These are phyloP conservation scores for Bergia puertoricense DNA, from an alignment of 92 coral and sea anemone genomes.

Conservation along the genomic window DNA sequence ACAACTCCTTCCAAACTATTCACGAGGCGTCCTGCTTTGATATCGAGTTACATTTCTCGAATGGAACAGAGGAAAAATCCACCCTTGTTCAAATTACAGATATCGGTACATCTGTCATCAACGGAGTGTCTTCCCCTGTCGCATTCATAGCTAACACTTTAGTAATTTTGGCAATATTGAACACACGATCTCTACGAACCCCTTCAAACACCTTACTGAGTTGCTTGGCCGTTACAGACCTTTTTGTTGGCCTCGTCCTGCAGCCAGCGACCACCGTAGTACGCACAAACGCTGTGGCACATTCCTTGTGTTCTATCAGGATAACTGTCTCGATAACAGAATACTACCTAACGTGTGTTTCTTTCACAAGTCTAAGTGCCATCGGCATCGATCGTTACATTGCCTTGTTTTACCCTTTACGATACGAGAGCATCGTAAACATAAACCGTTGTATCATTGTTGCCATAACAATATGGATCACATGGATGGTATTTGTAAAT, in stretches of 20 bases:
- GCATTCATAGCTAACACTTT: not conserved
- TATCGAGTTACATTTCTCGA: not conserved
- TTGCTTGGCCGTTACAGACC: not conserved
- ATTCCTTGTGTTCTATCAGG: not conserved
- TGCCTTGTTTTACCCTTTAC: not conserved
- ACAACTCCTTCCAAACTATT: not conserved
- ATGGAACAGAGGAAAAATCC: not conserved
- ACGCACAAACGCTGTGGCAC: not conserved
- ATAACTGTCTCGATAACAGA: not conserved
- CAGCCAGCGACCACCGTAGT: not conserved
- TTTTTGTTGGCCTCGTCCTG: not conserved
- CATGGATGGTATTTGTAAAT: not conserved
- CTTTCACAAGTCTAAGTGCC: not conserved
- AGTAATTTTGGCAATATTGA: not conserved
- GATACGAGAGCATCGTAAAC: slow-evolving; percentile 7
- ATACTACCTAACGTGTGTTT: not conserved
- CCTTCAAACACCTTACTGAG: not conserved
- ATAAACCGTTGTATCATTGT: not conserved
- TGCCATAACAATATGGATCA: not conserved
- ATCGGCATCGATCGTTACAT: slow-evolving; percentile 3
- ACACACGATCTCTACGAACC: not conserved
- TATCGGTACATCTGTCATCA: not conserved
- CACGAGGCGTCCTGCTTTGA: not conserved
- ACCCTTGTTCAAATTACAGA: not conserved
- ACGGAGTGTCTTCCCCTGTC: not conserved